Conservation (phyloP, 2,113 vertebrate genomes). For the Cavia porcellus region DNA sequence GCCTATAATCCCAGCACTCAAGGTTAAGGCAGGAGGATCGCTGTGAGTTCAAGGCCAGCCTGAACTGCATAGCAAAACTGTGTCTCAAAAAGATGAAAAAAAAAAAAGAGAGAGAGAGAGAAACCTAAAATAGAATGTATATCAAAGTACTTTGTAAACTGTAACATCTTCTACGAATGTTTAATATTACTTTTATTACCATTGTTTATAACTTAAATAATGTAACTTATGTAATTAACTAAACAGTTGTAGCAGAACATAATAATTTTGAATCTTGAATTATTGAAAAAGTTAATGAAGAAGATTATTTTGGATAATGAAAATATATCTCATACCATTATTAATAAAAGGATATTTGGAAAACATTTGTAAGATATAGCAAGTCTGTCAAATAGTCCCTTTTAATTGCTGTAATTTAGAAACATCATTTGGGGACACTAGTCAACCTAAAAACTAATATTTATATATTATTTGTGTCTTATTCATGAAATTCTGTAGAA, state of each 20-base stretch:
- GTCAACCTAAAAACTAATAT: background rate
- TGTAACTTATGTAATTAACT: background rate
- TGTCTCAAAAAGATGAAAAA: too few species aligned
- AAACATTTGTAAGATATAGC: slow-evolving; percentile 3
- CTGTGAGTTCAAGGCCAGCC: too few species aligned
- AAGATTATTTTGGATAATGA: slow-evolving; percentile 32
- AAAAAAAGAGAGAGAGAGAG: background rate
- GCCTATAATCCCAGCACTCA: too few species aligned
- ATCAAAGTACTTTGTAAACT: background rate
- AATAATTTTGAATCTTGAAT: slow-evolving; percentile 50
- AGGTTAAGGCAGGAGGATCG: too few species aligned
- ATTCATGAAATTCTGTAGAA: background rate
- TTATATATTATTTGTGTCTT: background rate
- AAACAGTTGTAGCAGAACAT: slow-evolving; percentile 26
- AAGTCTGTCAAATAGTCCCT: background rate
- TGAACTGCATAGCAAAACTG: too few species aligned
- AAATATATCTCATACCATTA: background rate
- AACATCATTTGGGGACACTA: background rate
- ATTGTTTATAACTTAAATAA: slow-evolving; percentile 44
- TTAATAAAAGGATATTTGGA: background rate
- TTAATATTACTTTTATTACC: slow-evolving; percentile 49
- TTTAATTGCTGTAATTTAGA: background rate
- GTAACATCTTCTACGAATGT: background rate
- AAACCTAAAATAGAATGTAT: slow-evolving; percentile 3
- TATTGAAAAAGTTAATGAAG: slow-evolving; percentile 53